Evolutionary conservation across 2,113 vertebrate genomes (phyloP).

Genomic region (Callospermophilus lateralis): DNA sequence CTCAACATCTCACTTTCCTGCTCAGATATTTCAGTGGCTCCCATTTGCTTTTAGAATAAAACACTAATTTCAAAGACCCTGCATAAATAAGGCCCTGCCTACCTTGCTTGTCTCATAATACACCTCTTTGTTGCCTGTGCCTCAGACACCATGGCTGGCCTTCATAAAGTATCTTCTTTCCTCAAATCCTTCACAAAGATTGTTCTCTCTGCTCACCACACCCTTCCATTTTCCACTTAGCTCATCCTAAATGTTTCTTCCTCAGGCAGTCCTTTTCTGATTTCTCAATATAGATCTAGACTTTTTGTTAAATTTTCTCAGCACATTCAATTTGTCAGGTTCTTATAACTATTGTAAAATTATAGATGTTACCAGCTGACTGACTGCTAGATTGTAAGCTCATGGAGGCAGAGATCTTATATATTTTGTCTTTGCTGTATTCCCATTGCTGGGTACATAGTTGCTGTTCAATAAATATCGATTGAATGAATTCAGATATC

Average conservation of each 20-base stretch:
- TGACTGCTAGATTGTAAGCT: slow-evolving; percentile 54
- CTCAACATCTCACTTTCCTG: background rate
- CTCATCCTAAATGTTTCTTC: background rate
- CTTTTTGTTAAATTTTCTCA: background rate
- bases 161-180: background rate
- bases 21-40: background rate
- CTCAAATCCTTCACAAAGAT: background rate
- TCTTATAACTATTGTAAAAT: background rate
- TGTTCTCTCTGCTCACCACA: background rate
- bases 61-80: slow-evolving; percentile 1
- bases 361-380: background rate
- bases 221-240: background rate
- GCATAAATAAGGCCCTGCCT: background rate
- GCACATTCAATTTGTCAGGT: background rate
- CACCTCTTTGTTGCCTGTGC: background rate
- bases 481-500: background rate
- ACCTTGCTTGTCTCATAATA: background rate
- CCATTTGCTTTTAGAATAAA: slow-evolving; percentile 22
- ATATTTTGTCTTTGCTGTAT: background rate
- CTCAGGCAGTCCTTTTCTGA: background rate
- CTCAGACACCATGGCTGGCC: background rate
- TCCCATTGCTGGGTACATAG: slow-evolving; percentile 15
- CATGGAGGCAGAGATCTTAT: background rate
- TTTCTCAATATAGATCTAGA: background rate
- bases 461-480: slow-evolving; percentile 68